Conservation (phyloP, 2,888 invertebrate species). For the Drosophila mercatorum region DNA sequence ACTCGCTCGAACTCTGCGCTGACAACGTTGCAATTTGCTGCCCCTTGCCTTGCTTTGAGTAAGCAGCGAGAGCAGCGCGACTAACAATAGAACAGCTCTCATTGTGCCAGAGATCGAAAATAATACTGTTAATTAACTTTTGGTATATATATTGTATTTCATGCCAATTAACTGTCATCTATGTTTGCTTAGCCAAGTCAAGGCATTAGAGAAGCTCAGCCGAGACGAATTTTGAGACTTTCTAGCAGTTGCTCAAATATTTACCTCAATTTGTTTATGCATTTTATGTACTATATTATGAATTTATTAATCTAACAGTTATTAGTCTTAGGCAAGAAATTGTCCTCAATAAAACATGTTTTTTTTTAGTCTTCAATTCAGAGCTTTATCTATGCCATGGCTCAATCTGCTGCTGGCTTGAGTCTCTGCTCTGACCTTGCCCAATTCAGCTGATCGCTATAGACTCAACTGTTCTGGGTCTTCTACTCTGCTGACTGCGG, state of each 20-base stretch:
- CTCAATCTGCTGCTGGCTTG: not conserved
- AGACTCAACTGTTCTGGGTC: not conserved
- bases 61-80: conserved; percentile 15
- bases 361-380: not conserved
- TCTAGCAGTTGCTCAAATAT: conserved; percentile 28
- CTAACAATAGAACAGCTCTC: conserved; percentile 26
- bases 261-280: not conserved
- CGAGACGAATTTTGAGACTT: not conserved
- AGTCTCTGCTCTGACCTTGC: not conserved
- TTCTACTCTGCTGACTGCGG: too few species aligned
- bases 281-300: too few species aligned
- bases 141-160: conserved; percentile 5
- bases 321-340: too few species aligned
- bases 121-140: not conserved
- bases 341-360: not conserved
- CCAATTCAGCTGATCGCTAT: not conserved
- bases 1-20: not conserved
- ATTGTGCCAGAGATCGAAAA: conserved; percentile 14
- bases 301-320: too few species aligned
- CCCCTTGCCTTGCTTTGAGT: not conserved
- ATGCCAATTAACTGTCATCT: not conserved
- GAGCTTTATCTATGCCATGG: not conserved
- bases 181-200: conserved; percentile 30
- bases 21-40: conserved; percentile 15
- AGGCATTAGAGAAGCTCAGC: not conserved